These are phyloP conservation scores for Calvadosia cruxmelitensis DNA, from an alignment of 30 jellyfish, hydroid and myxozoan species.

Conservation along the genomic window DNA sequence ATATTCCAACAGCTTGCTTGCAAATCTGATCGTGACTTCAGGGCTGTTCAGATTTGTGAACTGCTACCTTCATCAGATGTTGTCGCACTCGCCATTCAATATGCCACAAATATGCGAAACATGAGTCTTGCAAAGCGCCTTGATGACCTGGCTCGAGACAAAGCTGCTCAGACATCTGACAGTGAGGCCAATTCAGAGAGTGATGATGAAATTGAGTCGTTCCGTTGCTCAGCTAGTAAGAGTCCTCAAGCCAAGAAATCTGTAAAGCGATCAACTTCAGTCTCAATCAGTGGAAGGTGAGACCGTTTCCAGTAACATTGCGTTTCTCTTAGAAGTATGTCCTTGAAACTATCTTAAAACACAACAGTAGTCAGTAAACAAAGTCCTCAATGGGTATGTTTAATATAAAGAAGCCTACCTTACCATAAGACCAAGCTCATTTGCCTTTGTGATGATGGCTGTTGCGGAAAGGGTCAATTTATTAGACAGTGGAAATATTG, in stretches of 20 bases:
- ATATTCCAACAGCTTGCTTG: slow-evolving; percentile 96
- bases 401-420: too few relatives aligned
- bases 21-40: slow-evolving; percentile 86
- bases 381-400: too few relatives aligned
- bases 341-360: too few relatives aligned
- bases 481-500: too few relatives aligned
- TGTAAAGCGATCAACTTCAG: neutral
- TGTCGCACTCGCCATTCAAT: slow-evolving; percentile 75
- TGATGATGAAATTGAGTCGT: neutral
- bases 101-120: slow-evolving; percentile 68
- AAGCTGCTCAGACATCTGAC: slow-evolving; percentile 10
- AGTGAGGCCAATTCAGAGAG: neutral
- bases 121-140: slow-evolving; percentile 60
- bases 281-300: neutral
- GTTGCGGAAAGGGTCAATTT: too few relatives aligned
- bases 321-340: too few relatives aligned
- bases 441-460: too few relatives aligned
- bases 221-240: neutral
- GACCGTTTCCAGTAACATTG: too few relatives aligned
- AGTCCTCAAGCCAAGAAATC: neutral
- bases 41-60: slow-evolving; percentile 82
- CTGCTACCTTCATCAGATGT: slow-evolving; percentile 68
- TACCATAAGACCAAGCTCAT: too few relatives aligned
- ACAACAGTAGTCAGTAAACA: too few relatives aligned
- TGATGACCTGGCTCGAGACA: slow-evolving; percentile 54